Evolutionary conservation across 1,140 invertebrate species (phyloP).

Genomic region (Eupeodes corollae): DNA sequence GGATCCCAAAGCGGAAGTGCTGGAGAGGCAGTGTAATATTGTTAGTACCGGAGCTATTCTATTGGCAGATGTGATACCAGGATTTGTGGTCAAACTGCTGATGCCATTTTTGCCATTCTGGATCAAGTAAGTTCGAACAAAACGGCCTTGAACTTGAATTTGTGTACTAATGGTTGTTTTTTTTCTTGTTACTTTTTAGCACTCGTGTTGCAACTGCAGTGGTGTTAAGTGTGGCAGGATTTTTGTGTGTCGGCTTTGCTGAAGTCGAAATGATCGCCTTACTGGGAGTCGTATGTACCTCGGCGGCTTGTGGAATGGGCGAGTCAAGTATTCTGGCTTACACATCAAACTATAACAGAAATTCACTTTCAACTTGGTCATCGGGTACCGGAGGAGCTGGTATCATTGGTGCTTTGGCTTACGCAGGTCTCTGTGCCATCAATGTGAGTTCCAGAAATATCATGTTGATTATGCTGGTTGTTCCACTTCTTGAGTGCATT

Average conservation of each 20-base stretch:
- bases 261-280: slow-evolving; percentile 47
- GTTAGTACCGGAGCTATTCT: slow-evolving; percentile 74
- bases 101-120: slow-evolving; percentile 63
- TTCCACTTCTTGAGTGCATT: slow-evolving; percentile 57
- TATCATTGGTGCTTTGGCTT: slow-evolving; percentile 64
- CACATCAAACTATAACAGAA: slow-evolving; percentile 57
- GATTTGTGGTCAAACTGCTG: slow-evolving; percentile 59
- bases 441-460: slow-evolving; percentile 51
- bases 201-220: slow-evolving; percentile 49
- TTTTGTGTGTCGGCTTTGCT: slow-evolving; percentile 56
- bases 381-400: slow-evolving; percentile 78
- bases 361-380: slow-evolving; percentile 72
- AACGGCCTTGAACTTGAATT: no score
- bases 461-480: slow-evolving; percentile 60
- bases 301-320: slow-evolving; percentile 66
- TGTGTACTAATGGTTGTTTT: no score
- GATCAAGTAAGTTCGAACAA: slow-evolving; percentile 56
- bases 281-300: slow-evolving; percentile 61
- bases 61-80: slow-evolving; percentile 70
- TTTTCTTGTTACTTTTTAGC: slow-evolving; percentile 37
- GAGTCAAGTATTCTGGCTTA: slow-evolving; percentile 69
- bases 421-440: slow-evolving; percentile 51
- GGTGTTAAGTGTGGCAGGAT: slow-evolving; percentile 47
- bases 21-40: slow-evolving; percentile 48
- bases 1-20: no score